Evolutionary conservation across 1,140 invertebrate genomes (phyloP).

Genomic region (Trinorchestia longiramus): DNA sequence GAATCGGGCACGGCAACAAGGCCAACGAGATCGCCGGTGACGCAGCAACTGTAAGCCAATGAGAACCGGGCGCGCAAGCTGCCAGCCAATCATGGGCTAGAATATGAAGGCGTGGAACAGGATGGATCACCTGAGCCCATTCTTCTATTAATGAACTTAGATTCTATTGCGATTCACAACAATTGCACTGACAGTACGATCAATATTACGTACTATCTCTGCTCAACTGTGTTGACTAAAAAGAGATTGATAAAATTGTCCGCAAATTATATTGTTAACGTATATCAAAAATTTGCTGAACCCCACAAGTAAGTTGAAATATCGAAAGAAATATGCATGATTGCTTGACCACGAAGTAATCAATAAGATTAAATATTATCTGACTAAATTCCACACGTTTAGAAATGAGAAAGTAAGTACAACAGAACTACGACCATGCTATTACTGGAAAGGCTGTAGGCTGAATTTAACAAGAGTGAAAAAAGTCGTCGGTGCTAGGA

Average conservation of each 20-base stretch:
- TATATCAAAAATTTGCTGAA: too few relatives aligned
- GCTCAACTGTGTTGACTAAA: neutral
- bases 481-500: too few relatives aligned
- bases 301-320: too few relatives aligned
- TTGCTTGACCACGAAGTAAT: too few relatives aligned
- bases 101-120: constrained; percentile 19
- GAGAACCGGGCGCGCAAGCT: neutral
- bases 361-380: too few relatives aligned
- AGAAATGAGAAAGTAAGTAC: neutral
- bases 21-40: neutral
- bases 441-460: neutral
- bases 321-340: too few relatives aligned
- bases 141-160: neutral
- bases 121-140: constrained; percentile 10
- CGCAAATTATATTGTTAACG: too few relatives aligned
- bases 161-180: neutral
- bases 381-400: too few relatives aligned
- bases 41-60: neutral
- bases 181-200: neutral
- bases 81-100: neutral
- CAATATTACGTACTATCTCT: neutral
- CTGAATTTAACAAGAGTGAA: too few relatives aligned
- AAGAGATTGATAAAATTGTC: too few relatives aligned
- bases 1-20: constrained; percentile 27
- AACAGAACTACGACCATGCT: neutral